Conservation (phyloP, 2,797 vertebrate species). For the Micrastur ruficollis region DNA sequence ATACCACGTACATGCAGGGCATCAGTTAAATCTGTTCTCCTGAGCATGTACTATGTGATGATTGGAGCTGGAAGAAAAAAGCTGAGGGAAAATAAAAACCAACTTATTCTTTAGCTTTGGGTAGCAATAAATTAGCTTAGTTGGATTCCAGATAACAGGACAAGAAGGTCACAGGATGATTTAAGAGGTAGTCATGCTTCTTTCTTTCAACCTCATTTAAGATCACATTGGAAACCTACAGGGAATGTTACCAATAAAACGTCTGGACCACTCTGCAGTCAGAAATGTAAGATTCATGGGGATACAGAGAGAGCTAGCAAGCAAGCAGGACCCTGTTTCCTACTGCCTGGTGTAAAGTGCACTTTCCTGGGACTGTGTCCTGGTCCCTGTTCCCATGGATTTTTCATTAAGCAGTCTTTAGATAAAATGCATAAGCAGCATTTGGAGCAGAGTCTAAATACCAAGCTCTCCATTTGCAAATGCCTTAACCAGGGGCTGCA, state of each 20-base stretch:
- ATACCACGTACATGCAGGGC: not conserved
- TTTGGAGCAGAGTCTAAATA: not conserved
- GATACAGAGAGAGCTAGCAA: not conserved
- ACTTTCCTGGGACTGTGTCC: not conserved
- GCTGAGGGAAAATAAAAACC: not conserved
- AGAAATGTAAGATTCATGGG: not conserved
- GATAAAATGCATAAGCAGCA: not conserved
- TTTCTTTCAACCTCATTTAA: not conserved
- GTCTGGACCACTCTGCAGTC: not conserved
- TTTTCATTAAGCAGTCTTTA: not conserved
- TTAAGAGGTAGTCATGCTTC: not conserved
- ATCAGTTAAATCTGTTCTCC: conserved; percentile 10
- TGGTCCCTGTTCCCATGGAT: not conserved
- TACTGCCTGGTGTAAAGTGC: not conserved
- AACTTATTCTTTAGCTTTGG: not conserved
- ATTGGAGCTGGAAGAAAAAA: conserved; percentile 29
- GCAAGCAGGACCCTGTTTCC: not conserved
- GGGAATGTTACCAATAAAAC: not conserved
- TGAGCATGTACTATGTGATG: not conserved
- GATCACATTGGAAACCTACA: not conserved
- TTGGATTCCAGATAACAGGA: not conserved
- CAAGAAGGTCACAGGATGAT: not conserved
- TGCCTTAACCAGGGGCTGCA: not conserved
- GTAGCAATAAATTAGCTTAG: conserved; percentile 3
- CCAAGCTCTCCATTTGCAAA: not conserved